A percentile compares a stretch with the other conserved stretches of the same genome.
Evolutionary conservation across 2,113 vertebrate genomes (phyloP).

Genomic region (Pygoscelis adeliae): DNA sequence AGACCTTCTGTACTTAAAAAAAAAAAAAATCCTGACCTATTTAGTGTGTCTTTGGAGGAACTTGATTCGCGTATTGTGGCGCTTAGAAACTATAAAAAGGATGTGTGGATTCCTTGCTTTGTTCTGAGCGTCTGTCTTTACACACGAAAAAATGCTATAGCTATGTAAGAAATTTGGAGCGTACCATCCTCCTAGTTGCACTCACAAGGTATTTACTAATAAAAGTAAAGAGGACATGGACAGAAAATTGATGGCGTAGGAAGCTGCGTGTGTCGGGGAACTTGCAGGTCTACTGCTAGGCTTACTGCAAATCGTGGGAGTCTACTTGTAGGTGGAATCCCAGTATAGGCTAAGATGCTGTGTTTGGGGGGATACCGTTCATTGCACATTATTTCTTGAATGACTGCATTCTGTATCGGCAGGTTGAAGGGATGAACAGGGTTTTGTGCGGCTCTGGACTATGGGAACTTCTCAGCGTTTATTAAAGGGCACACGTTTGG

Average conservation of each 20-base stretch:
- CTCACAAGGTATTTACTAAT: neutral
- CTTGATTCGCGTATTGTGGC: neutral
- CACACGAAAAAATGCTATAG: neutral
- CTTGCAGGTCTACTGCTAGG: too few relatives aligned
- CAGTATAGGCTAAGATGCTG: fast-evolving
- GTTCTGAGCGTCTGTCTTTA: neutral
- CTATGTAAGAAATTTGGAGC: neutral
- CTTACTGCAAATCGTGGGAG: fast-evolving
- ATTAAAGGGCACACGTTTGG: fast-evolving
- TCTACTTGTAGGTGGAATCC: neutral
- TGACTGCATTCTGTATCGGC: fast-evolving
- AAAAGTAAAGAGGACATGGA: neutral
- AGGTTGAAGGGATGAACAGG: neutral
- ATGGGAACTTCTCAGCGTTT: too few relatives aligned
- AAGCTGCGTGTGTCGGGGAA: neutral
- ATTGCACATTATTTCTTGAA: fast-evolving
- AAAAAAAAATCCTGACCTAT: neutral
- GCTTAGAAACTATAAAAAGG: neutral
- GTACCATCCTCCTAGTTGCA: neutral
- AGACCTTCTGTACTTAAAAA: neutral
- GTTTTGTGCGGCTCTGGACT: neutral
- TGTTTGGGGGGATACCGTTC: neutral
- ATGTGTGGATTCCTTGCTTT: neutral
- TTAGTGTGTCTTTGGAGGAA: neutral
- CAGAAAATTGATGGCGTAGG: neutral